A percentile compares a stretch with the other conserved stretches of the same genome.
phyloP scores from a whole-genome alignment of 2,888 invertebrate genomes.

The Gisinianus flammeolus region DNA sequence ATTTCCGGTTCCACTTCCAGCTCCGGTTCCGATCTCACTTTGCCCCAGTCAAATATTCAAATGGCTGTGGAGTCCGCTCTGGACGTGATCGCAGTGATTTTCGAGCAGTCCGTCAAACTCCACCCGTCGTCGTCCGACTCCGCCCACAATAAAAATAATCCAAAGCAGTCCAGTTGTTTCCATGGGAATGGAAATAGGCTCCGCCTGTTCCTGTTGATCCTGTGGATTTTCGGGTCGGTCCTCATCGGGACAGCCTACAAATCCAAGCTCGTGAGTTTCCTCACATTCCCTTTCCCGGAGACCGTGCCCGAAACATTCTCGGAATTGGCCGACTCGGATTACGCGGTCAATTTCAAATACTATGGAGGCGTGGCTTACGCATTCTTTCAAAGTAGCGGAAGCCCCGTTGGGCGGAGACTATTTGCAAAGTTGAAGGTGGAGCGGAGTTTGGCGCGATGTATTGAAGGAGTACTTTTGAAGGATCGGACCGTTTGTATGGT shows the following conservation, averaged over 20 bases:
- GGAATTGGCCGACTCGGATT: conserved; percentile 31
- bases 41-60: too few relatives aligned
- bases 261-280: conserved; percentile 42
- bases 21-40: too few relatives aligned
- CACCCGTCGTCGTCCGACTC: too few relatives aligned
- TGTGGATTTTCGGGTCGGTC: conserved; percentile 41
- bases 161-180: background rate
- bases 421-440: conserved; percentile 24
- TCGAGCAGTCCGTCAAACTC: conserved; percentile 8
- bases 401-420: conserved; percentile 34
- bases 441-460: conserved; percentile 35
- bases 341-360: conserved; percentile 37
- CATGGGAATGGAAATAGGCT: background rate
- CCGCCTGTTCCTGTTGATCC: conserved; percentile 19
- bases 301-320: conserved; percentile 41
- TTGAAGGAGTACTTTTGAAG: conserved; percentile 28
- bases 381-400: conserved; percentile 31
- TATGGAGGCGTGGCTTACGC: conserved; percentile 44
- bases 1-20: background rate
- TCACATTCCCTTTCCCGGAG: conserved; percentile 43
- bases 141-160: too few relatives aligned
- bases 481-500: conserved; percentile 39
- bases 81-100: background rate
- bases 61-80: background rate
- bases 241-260: conserved; percentile 45